Percentiles rank a stretch among this genome's conserved stretches.
Evolutionary conservation across 1,140 invertebrate species (phyloP).

Genomic region (Drosophila punjabiensis): DNA sequence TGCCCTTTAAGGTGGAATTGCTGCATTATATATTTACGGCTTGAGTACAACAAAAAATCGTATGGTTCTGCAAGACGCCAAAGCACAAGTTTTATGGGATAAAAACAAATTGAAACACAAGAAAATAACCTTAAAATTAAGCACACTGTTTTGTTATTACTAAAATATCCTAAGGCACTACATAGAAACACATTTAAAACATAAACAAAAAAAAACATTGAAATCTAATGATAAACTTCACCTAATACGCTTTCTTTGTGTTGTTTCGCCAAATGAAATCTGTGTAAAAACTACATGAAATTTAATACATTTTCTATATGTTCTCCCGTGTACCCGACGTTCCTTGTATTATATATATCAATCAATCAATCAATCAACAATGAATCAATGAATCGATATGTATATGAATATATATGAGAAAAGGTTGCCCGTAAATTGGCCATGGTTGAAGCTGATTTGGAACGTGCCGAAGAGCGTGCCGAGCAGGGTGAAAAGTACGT

Average conservation of each 20-base stretch:
- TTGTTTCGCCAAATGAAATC: conserved; percentile 23
- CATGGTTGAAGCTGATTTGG: conserved; percentile 99
- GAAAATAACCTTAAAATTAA: conserved; percentile 27
- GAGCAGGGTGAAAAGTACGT: conserved; percentile 99
- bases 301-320: conserved; percentile 71
- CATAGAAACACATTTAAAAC: conserved; percentile 12
- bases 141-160: conserved; percentile 38
- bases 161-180: conserved; percentile 26
- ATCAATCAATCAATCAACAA: conserved; percentile 33
- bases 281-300: conserved; percentile 41
- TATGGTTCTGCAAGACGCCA: conserved; percentile 10
- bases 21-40: not conserved
- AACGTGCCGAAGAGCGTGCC: conserved; percentile 99
- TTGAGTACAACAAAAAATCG: conserved; percentile 11
- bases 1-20: not conserved
- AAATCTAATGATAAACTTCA: conserved; percentile 18
- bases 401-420: conserved; percentile 72
- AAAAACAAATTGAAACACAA: conserved; percentile 1
- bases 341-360: conserved; percentile 31
- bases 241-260: conserved; percentile 19
- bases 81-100: conserved; percentile 55
- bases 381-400: conserved; percentile 53
- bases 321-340: conserved; percentile 54
- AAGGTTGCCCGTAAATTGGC: conserved; percentile 99
- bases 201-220: conserved; percentile 6